A percentile compares a stretch with the other conserved stretches of the same genome.
These are phyloP conservation scores for Silurus meridionalis DNA, from an alignment of 2,113 vertebrate genomes.

Conservation along the genomic window DNA sequence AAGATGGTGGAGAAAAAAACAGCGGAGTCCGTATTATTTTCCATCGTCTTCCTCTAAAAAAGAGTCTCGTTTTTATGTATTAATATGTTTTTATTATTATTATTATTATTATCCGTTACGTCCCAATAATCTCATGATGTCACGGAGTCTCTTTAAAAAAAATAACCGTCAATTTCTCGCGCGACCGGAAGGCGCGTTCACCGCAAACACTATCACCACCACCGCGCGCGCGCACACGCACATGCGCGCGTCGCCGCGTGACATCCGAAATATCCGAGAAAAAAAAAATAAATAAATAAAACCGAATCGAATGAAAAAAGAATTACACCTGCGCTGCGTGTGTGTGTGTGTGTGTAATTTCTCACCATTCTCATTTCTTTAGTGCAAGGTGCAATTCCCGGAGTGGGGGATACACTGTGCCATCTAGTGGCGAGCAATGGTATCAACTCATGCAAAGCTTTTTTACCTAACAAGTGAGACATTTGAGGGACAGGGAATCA, in stretches of 20 bases:
- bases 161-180: not conserved
- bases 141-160: too few relatives aligned
- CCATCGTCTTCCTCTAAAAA: not conserved
- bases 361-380: not conserved
- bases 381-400: slow-evolving; percentile 5
- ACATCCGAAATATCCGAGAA: too few relatives aligned
- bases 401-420: not conserved
- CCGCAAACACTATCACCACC: too few relatives aligned
- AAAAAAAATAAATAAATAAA: not conserved
- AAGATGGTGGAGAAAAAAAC: not conserved
- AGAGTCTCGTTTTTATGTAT: too few relatives aligned
- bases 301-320: not conserved
- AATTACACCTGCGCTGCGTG: not conserved
- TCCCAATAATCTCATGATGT: too few relatives aligned
- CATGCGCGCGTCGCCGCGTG: not conserved
- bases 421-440: not conserved
- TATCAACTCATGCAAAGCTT: not conserved
- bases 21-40: not conserved
- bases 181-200: not conserved
- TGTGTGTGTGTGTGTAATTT: not conserved
- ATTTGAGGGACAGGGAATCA: not conserved
- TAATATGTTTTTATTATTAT: too few relatives aligned
- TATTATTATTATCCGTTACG: not conserved
- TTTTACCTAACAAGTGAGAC: not conserved
- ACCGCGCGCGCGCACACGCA: not conserved